Base-by-base conservation (phyloP, 1,140 invertebrate genomes). In the Psix sp. region DNA sequence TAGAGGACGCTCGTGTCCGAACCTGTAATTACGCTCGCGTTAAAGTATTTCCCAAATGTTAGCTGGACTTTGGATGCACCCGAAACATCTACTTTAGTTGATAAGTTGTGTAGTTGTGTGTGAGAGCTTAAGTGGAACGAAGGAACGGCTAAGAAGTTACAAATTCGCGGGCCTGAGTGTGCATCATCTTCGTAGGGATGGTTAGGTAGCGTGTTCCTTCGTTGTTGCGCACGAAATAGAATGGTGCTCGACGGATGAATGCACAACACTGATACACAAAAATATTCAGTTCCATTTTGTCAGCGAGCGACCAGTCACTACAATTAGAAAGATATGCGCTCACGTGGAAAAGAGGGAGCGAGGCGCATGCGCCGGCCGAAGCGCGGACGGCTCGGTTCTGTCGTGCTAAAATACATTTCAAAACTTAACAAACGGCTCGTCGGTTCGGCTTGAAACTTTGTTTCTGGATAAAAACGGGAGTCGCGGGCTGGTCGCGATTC, bases 241-340 rank as follows among this genome's bases (percentile, higher is more conserved):
- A n/a, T n/a, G n/a, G n/a, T 31, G 57, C 57, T 42, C 51, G 49
- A 49, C 31, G 39, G 59, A 65, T 39, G 59, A 65, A 65, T 65
- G 70, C 62, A 73, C 62, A 62, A 73, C 70, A 66, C 46, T 38
- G 56, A 73, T 71, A 62, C 66, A 71, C 66, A 5, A 71, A 68
- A 33, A n/a, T n/a, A 68, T 52, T 68, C 65, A 68, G 45, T 45
- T 57, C 59, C 57, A 56, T 45, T 52, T 59, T 56, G 29, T 43
- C 26, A 29, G 15, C 67, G 57, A 52, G 49, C 42, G 49, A 71
- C n/a, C 49, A 62, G 36, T 56, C 57, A 62, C 51, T 39, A 56
- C 48, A 71, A 33, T 26, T 65, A 72, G 10, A 35, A 62, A 54
- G 62, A 42, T 56, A 40, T 48, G 49, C 29, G 49, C 63, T 51